Base-by-base conservation (phyloP, 2,888 invertebrate genomes). In the Isoperla grammatica region DNA sequence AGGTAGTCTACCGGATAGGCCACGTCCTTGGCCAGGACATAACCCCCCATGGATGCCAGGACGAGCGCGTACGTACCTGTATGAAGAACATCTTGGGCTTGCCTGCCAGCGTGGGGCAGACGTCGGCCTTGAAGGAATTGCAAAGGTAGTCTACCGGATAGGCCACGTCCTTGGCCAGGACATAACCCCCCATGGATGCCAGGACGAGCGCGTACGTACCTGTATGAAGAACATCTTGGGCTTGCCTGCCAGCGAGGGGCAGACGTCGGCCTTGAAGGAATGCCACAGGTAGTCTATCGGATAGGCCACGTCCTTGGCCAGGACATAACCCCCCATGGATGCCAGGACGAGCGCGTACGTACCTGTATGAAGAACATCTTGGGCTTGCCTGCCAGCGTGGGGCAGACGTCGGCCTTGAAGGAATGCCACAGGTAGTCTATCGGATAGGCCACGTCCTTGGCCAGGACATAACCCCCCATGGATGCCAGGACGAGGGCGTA, bases 51-150 rank as follows among this genome's bases (percentile, higher is more conserved):
- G n/a, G n/a, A n/a, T n/a, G n/a, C n/a, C n/a, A n/a, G n/a, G n/a
- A n/a, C n/a, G n/a, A 4, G 15, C 13, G n/a, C 15, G 15, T 13
- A 9, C 50, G 8, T 68, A 81, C 82, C 75, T 83, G 83, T 60
- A 82, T 76, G 62, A 84, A 79, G 69, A 84, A 83, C 2, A 84
- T 61, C 68, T 84, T 84, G 8, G 84, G 84, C 68, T 84, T 84
- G 42, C 82, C 83, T 50, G 78, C 78, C 9, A 84, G 71, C 5
- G 77, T 69, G 40, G 68, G 70, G 65, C 82, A 82, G 15, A 69
- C 73, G 57, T 80, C 75, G 1, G 78, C 78, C n/a, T 79, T 79
- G 66, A 84, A 83, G 12, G 76, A 74, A 49, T 72, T 71, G 74
- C 81, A 78, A 15, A 84, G 71, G 2, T 67, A 70, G n/a, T 80